A percentile compares a stretch with the other conserved stretches of the same genome.
Evolutionary conservation across 1,140 invertebrate species (phyloP).

Genomic region (Rhyacophila brunnea): DNA sequence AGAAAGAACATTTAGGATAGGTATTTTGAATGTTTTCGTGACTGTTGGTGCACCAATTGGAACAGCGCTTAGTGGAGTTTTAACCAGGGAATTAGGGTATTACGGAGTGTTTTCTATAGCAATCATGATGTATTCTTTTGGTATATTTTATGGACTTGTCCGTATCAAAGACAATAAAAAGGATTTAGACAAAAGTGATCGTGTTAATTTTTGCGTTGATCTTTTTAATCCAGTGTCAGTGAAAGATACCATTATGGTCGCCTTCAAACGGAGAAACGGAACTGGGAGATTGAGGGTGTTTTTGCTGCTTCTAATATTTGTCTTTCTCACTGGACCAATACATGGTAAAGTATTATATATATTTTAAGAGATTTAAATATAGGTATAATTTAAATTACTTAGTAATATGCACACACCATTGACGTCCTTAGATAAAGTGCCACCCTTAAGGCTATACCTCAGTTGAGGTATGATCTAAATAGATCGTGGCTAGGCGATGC

Average conservation of each 20-base stretch:
- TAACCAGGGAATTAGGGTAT: slow-evolving; percentile 47
- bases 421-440: too few species aligned
- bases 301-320: slow-evolving; percentile 47
- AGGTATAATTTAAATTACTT: too few species aligned
- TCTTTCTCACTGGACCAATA: slow-evolving; percentile 53
- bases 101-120: slow-evolving; percentile 50
- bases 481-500: too few species aligned
- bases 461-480: too few species aligned
- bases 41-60: slow-evolving; percentile 51
- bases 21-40: slow-evolving; percentile 56
- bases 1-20: slow-evolving; percentile 56
- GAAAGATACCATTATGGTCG: slow-evolving; percentile 47
- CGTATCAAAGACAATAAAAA: slow-evolving; percentile 45
- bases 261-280: slow-evolving; percentile 43
- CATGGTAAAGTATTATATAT: slow-evolving; percentile 38
- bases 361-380: too few species aligned
- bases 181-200: slow-evolving; percentile 40
- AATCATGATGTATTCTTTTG: slow-evolving; percentile 42
- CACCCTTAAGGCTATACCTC: too few species aligned
- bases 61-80: slow-evolving; percentile 48
- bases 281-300: slow-evolving; percentile 46
- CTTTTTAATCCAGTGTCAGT: slow-evolving; percentile 52
- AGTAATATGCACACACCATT: too few species aligned
- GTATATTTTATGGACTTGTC: slow-evolving; percentile 45
- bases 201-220: slow-evolving; percentile 38